Conservation (phyloP, 1,140 invertebrate genomes). For the Pteromalus puparum region DNA sequence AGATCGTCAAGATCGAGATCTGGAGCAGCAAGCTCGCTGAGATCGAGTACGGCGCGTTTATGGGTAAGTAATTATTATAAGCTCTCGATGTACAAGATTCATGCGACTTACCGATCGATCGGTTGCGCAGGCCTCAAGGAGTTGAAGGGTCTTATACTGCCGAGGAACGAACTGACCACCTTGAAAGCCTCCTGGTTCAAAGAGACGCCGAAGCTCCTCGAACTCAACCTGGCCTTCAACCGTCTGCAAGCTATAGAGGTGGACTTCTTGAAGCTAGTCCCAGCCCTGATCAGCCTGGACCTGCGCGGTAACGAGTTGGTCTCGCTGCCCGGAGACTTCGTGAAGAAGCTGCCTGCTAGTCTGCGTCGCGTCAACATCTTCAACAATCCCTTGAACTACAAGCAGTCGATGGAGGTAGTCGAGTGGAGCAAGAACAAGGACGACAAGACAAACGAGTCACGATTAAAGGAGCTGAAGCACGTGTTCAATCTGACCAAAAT, state of each 20-base stretch:
- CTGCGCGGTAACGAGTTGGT: constrained; percentile 45
- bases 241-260: constrained; percentile 33
- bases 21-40: constrained; percentile 40
- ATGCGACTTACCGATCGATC: too few species aligned
- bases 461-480: constrained; percentile 34
- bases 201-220: constrained; percentile 30
- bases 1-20: constrained; percentile 40
- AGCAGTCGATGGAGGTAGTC: neutral
- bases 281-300: constrained; percentile 40
- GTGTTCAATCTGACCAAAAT: constrained; percentile 27
- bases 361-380: constrained; percentile 31
- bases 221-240: constrained; percentile 40
- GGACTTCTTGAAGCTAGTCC: constrained; percentile 36
- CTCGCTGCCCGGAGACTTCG: constrained; percentile 7
- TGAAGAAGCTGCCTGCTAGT: neutral
- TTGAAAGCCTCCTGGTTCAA: constrained; percentile 51
- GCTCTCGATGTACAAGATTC: neutral
- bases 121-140: constrained; percentile 31
- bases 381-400: constrained; percentile 40
- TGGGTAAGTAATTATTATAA: constrained; percentile 14
- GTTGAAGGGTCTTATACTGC: constrained; percentile 39
- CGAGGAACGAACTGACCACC: constrained; percentile 36
- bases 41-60: constrained; percentile 48
- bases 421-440: constrained; percentile 40
- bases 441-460: constrained; percentile 31